These are phyloP conservation scores for Drosophila flavopinicola DNA, from an alignment of 2,888 invertebrate genomes.

Conservation along the genomic window DNA sequence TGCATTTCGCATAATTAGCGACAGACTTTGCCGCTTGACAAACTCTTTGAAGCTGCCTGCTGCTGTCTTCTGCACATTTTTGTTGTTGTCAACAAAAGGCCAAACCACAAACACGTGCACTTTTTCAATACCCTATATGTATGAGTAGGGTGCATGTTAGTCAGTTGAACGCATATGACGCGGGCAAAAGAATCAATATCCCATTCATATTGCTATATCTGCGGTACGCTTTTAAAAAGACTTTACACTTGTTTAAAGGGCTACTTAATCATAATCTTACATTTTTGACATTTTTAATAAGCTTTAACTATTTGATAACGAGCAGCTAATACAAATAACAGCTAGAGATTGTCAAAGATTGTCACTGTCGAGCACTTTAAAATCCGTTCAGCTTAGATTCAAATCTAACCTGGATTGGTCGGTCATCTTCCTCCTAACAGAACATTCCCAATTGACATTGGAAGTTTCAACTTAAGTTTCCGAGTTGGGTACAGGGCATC, in stretches of 20 bases:
- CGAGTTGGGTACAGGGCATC: conserved; percentile 11
- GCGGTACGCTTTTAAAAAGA: no score
- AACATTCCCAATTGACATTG: no score
- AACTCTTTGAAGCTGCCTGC: conserved; percentile 76
- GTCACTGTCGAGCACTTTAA: no score
- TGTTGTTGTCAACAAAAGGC: conserved; percentile 20
- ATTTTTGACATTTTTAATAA: no score
- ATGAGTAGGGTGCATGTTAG: background rate
- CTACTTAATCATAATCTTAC: no score
- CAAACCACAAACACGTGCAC: conserved; percentile 69
- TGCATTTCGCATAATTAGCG: conserved; percentile 73
- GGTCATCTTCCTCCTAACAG: no score
- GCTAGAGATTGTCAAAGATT: background rate
- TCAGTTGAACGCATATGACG: background rate
- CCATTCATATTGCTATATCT: no score
- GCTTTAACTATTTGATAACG: no score
- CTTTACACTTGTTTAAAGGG: no score
- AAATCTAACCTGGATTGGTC: no score
- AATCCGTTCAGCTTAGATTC: no score
- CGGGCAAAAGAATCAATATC: no score
- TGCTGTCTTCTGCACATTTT: conserved; percentile 31
- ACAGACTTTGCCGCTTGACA: conserved; percentile 79
- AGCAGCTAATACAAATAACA: background rate
- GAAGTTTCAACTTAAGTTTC: background rate
- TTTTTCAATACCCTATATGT: conserved; percentile 18